phyloP scores from a whole-genome alignment of 2,888 invertebrate genomes.

The Geophilus truncorum region DNA sequence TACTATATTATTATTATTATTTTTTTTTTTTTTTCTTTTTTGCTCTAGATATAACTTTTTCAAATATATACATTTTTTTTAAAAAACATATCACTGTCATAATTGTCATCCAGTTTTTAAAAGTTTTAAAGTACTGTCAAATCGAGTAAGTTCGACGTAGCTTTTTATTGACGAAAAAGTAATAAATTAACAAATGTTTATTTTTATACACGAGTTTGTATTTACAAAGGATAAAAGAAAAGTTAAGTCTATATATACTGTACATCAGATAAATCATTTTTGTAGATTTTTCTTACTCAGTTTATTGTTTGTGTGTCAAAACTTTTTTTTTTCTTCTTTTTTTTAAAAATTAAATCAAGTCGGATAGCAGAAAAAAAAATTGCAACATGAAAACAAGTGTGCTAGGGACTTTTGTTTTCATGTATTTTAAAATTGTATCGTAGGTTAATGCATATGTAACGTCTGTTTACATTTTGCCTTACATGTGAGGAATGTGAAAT shows the following conservation, averaged over 20 bases:
- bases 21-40: not conserved
- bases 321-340: not conserved
- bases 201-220: slow-evolving; percentile 5
- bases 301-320: not conserved
- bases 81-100: not conserved
- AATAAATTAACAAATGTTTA: not conserved
- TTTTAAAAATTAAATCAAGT: not conserved
- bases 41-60: not conserved
- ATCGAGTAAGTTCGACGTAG: not conserved
- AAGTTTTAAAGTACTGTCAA: not conserved
- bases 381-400: not conserved
- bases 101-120: not conserved
- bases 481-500: not conserved
- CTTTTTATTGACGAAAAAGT: not conserved
- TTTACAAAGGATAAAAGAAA: slow-evolving; percentile 8
- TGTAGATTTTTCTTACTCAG: not conserved
- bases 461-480: not conserved
- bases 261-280: not conserved
- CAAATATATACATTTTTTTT: not conserved
- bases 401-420: not conserved
- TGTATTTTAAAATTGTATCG: not conserved
- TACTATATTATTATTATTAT: not conserved
- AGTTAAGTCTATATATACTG: not conserved
- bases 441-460: not conserved
- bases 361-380: not conserved